Percentiles rank a stretch among this genome's conserved stretches.
phyloP scores from a whole-genome alignment of 2,888 invertebrate species.

The Entomobrya multifasciata region DNA sequence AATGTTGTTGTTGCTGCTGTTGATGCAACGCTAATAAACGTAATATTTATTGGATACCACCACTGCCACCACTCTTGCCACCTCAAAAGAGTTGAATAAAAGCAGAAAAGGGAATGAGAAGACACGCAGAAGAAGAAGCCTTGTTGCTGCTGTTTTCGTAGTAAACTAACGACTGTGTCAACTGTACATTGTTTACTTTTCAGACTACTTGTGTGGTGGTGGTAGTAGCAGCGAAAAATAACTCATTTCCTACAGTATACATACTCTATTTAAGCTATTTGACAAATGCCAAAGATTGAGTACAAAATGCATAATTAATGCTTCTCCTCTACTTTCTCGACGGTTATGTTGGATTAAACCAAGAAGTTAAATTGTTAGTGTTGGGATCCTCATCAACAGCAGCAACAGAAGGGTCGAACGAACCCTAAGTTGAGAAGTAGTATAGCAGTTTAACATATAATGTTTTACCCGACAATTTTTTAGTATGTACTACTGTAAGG shows the following conservation, averaged over 20 bases:
- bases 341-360: too few relatives aligned
- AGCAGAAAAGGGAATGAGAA: neutral
- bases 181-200: conserved; percentile 25
- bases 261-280: conserved; percentile 15
- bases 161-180: neutral
- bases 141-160: conserved; percentile 29
- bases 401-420: neutral
- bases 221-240: conserved; percentile 42
- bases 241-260: conserved; percentile 51
- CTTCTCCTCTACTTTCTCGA: too few relatives aligned
- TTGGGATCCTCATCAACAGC: conserved; percentile 31
- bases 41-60: conserved; percentile 63
- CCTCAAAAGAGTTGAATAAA: conserved; percentile 13
- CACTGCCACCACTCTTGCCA: conserved; percentile 14
- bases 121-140: too few relatives aligned
- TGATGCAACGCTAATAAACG: conserved; percentile 62
- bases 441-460: neutral
- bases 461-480: too few relatives aligned
- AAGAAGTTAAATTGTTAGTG: too few relatives aligned
- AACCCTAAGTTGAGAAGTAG: conserved; percentile 4
- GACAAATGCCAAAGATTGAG: conserved; percentile 55
- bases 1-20: conserved; percentile 47
- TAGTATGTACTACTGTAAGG: too few relatives aligned
- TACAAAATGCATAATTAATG: too few relatives aligned
- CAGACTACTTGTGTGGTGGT: conserved; percentile 2